Base-by-base conservation (phyloP, 1,140 invertebrate genomes). In the Drosophila sp. region DNA sequence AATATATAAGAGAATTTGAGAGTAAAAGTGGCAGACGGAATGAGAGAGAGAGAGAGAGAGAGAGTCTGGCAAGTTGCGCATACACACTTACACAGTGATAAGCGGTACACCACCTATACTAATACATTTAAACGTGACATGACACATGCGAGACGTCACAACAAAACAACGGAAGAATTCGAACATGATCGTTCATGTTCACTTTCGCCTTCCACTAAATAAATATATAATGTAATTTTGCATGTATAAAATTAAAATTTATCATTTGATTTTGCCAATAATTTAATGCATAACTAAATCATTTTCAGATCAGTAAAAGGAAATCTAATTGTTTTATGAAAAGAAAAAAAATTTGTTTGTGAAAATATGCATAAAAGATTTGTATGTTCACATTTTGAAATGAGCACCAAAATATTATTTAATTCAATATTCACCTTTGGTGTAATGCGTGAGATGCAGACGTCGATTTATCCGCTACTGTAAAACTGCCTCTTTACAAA, bases 371-470 rank as follows among this genome's bases (percentile, higher is more conserved):
- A 40, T 30, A 33, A 58, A 54, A 7, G 11, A 44, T n/a, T 56
- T 68, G n/a, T 11, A 55, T 29, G 29, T 17, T 62, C 23, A 35
- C 50, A 50, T 62, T 54, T 50, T 35, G n/a, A 23, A 41, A 60
- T 6, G 33, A 40, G 2, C 50, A 57, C 29, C 25, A 47, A 29
- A 68, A 66, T 56, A 60, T 38, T 55, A 57, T 60, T 6, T 47
- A 41, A 65, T 41, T 32, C 30, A 64, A 82, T 87, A 86, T 86
- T 86, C 79, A 87, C 82, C 82, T 87, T 56, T 33, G 41, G 7
- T 25, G 38, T 23, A 4, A 38, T 6, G 33, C 56, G 35, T 41
- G 0, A 7, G 44, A 62, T 33, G 11, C 6, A 30, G 55, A 11
- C 30, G 30, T 35, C 55, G 29, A 25, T 62, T 23, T 40, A 58